Evolutionary conservation across 2,888 invertebrate species (phyloP).

Genomic region (Desoria tigrina): DNA sequence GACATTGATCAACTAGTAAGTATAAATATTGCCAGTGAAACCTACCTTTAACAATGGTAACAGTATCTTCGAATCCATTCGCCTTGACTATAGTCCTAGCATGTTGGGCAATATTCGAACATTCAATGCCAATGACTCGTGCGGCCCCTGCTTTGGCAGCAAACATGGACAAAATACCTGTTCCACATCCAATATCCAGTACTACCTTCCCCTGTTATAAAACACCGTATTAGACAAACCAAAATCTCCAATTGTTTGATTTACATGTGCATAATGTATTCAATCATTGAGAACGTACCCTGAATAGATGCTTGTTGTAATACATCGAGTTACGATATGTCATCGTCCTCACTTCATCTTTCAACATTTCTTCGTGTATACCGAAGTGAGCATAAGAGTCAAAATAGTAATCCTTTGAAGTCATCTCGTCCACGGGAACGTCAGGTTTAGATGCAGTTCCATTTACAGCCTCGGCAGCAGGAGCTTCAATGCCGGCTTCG

Average conservation of each 20-base stretch:
- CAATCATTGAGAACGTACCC: slow-evolving; percentile 56
- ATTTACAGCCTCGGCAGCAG: slow-evolving; percentile 25
- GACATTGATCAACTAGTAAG: not conserved
- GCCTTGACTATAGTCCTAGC: slow-evolving; percentile 91
- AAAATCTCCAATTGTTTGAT: too few relatives aligned
- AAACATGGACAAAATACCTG: slow-evolving; percentile 99
- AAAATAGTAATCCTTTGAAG: slow-evolving; percentile 98
- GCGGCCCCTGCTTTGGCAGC: slow-evolving; percentile 98
- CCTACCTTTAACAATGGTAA: slow-evolving; percentile 84
- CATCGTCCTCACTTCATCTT: slow-evolving; percentile 97
- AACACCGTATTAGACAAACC: slow-evolving; percentile 7
- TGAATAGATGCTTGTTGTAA: slow-evolving; percentile 97
- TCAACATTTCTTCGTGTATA: slow-evolving; percentile 99
- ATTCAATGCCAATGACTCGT: slow-evolving; percentile 94
- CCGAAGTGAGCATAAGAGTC: slow-evolving; percentile 99
- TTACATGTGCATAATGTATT: not conserved
- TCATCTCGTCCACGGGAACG: slow-evolving; percentile 90
- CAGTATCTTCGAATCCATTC: slow-evolving; percentile 74
- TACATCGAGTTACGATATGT: slow-evolving; percentile 99
- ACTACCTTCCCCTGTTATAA: slow-evolving; percentile 69
- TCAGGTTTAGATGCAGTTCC: slow-evolving; percentile 35
- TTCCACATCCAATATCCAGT: slow-evolving; percentile 97
- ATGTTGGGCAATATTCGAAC: slow-evolving; percentile 97
- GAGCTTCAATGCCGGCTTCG: slow-evolving; percentile 30
- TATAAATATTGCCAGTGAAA: too few relatives aligned